Base-by-base conservation (phyloP, 2,888 invertebrate genomes). In the Clusia tigrina region DNA sequence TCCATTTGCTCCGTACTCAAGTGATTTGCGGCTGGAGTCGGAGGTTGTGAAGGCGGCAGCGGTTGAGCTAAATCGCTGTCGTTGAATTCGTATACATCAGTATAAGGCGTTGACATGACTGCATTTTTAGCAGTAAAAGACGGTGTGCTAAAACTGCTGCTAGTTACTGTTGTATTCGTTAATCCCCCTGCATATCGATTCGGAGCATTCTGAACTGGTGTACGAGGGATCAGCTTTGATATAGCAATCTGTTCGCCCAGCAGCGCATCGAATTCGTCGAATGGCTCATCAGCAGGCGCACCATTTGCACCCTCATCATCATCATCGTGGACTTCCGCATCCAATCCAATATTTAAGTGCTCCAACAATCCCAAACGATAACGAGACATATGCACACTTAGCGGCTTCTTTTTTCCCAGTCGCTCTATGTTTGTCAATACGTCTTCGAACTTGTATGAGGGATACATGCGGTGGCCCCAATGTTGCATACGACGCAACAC, bases 381-480 rank as follows among this genome's bases (percentile, higher is more conserved):
- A 88, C 87, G 74, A 88, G 90, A 82, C 54, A 93, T 84, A 68
- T 90, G 89, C 0, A 89, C 89, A 85, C 91, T 89, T 15, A 96
- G 88, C 51, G 89, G 87, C 74, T 89, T 92, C 78, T 95, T 96
- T 56, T 87, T 86, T 0, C 96, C 96, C 1, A 98, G 85, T 64
- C 89, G 89, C 80, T 96, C 96, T 20, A 91, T 85, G 77, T 88
- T 88, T n/a, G 87, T 86, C 2, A 97, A 83, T 67, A 93, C 91
- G 81, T 96, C 95, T 77, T 92, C 92, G 83, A 97, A 98, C 15
- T 90, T 88, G 78, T 91, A 91, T 78, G 92, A 94, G 0, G 98
- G 97, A 83, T 91, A 96, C 69, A 98, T 84, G 56, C 96, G 87
- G 83, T 97, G 96, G 0, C 91, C 92, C 98, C 98, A 98, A 78